Evolutionary conservation across 2,797 vertebrate genomes (phyloP).

Genomic region (Melanotaenia trifasciata): DNA sequence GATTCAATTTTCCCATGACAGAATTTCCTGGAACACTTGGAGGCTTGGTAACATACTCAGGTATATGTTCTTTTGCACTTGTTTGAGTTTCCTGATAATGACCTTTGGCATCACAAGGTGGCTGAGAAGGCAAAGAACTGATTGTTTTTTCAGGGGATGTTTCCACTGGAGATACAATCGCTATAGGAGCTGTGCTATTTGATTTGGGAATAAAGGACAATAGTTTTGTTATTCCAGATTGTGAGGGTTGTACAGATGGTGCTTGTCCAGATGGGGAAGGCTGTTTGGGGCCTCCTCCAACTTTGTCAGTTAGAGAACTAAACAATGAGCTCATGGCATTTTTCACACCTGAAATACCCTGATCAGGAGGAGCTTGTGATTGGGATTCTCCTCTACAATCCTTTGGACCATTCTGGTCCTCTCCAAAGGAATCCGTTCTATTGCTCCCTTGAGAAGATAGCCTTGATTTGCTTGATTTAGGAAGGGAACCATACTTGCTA

Average conservation of each 20-base stretch:
- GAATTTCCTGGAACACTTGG: conserved; percentile 79
- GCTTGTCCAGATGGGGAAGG: conserved; percentile 71
- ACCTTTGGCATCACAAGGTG: conserved; percentile 53
- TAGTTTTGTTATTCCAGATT: conserved; percentile 80
- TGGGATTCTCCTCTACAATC: conserved; percentile 63
- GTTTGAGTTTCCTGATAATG: conserved; percentile 43
- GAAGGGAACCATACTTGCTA: conserved; percentile 89
- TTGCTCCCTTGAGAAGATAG: conserved; percentile 77
- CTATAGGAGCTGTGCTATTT: conserved; percentile 74
- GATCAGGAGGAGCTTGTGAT: conserved; percentile 55
- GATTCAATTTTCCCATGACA: conserved; percentile 85
- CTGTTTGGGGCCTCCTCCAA: conserved; percentile 86
- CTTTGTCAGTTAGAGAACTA: conserved; percentile 87
- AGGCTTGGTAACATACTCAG: conserved; percentile 59
- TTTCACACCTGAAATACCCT: conserved; percentile 84
- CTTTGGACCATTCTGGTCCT: conserved; percentile 65
- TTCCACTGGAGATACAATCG: conserved; percentile 80
- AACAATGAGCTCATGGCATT: conserved; percentile 89
- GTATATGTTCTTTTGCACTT: conserved; percentile 37
- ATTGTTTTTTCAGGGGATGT: conserved; percentile 72
- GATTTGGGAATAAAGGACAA: conserved; percentile 82
- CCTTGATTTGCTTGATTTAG: conserved; percentile 84
- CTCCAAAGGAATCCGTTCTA: conserved; percentile 75
- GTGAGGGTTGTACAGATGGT: conserved; percentile 56
- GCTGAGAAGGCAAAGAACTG: conserved; percentile 70